Evolutionary conservation across 2,113 vertebrate species (phyloP).

Genomic region (Mohoua ochrocephala): DNA sequence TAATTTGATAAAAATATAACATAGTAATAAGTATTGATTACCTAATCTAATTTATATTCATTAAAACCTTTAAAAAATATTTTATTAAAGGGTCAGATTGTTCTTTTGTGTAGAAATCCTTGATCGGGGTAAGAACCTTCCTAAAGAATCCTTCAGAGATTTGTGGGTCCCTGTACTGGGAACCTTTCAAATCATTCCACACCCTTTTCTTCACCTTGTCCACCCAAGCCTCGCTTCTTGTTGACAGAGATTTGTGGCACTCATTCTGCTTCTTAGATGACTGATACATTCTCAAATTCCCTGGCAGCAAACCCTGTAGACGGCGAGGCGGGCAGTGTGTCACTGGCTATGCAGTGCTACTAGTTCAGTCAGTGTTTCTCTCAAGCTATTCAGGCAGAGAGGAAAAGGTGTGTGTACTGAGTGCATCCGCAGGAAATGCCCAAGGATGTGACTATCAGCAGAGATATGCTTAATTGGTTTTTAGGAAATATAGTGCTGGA

Average conservation of each 20-base stretch:
- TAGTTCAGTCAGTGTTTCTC: background rate
- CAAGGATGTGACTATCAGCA: background rate
- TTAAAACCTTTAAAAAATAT: constrained; percentile 25
- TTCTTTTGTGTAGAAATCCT: background rate
- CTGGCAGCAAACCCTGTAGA: background rate
- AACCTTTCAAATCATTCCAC: background rate
- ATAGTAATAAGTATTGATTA: constrained; percentile 29
- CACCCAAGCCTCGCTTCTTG: background rate
- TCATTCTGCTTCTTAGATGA: background rate
- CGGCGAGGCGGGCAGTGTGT: background rate
- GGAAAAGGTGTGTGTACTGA: background rate
- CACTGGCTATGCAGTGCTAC: background rate
- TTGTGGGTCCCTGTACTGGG: background rate
- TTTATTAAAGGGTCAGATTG: background rate
- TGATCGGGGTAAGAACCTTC: background rate
- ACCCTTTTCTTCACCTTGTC: background rate
- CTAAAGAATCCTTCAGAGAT: background rate
- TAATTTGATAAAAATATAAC: constrained; percentile 30
- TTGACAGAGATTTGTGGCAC: background rate
- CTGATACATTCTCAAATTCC: background rate
- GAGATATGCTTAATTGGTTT: background rate
- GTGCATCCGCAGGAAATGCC: background rate
- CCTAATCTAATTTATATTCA: constrained; percentile 33
- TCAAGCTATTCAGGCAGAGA: background rate
- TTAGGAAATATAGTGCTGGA: background rate